phyloP scores from a whole-genome alignment of 2,113 vertebrate species.

The Antechinus flavipes region DNA sequence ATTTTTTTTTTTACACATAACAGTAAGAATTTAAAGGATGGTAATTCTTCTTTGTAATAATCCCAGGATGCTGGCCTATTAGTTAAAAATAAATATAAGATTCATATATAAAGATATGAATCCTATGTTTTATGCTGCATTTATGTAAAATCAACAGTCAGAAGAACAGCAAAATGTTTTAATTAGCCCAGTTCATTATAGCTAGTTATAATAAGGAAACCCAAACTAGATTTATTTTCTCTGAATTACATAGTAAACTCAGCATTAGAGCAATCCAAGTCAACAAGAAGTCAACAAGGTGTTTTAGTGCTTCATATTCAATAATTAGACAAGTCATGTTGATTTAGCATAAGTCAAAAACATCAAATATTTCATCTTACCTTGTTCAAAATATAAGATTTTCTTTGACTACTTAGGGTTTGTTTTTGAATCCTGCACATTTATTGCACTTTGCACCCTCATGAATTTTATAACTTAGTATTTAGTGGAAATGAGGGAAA shows the following conservation, averaged over 20 bases:
- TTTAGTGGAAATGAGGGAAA: neutral
- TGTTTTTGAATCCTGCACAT: constrained; percentile 14
- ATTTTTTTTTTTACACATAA: neutral
- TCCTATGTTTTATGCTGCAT: neutral
- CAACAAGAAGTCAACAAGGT: neutral
- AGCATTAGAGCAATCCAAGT: neutral
- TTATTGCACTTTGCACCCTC: neutral
- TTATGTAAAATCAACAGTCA: neutral
- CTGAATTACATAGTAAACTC: neutral
- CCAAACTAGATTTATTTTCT: neutral
- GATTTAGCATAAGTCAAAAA: neutral
- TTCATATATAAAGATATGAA: neutral
- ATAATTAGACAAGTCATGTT: neutral
- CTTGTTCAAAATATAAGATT: constrained; percentile 26
- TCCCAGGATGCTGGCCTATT: neutral
- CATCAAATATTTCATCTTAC: constrained; percentile 6
- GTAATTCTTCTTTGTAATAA: neutral
- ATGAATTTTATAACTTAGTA: neutral
- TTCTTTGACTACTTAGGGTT: constrained; percentile 13
- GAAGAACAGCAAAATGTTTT: neutral
- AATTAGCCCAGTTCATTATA: neutral
- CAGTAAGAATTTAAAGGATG: neutral
- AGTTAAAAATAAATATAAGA: neutral
- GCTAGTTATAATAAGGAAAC: neutral
- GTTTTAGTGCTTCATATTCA: neutral